Evolutionary conservation across 2,113 vertebrate genomes (phyloP).

Genomic region (Catagonus wagneri): DNA sequence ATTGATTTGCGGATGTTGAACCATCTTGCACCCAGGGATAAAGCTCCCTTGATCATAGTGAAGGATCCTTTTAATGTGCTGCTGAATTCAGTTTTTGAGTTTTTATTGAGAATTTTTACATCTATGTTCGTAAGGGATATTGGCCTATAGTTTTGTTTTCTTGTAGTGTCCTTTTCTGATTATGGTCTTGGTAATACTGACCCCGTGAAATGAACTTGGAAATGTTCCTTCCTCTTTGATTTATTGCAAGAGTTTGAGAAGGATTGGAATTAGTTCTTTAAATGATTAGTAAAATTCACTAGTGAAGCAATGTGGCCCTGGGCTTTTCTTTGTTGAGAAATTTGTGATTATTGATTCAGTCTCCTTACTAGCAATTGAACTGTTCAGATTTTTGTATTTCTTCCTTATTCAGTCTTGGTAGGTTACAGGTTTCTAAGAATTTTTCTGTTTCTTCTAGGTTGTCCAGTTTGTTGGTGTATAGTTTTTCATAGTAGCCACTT

Average conservation of each 20-base stretch:
- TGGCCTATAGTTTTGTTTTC: background rate
- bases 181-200: background rate
- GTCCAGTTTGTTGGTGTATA: background rate
- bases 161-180: background rate
- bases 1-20: background rate
- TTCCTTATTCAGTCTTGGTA: background rate
- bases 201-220: background rate
- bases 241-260: background rate
- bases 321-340: background rate
- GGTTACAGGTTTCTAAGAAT: background rate
- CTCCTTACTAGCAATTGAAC: background rate
- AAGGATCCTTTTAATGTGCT: background rate
- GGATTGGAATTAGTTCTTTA: background rate
- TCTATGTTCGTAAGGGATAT: background rate
- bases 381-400: background rate
- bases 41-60: background rate
- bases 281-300: slow-evolving; percentile 16
- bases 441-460: background rate
- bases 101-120: background rate
- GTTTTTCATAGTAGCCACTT: background rate
- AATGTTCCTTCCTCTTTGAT: background rate
- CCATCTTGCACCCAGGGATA: background rate
- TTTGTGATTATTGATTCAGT: background rate
- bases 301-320: background rate
- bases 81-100: background rate